Evolutionary conservation across 1,140 invertebrate genomes (phyloP), one percentile per base, ranked within the genome.

Genomic region (Ectropis grisescens): DNA sequence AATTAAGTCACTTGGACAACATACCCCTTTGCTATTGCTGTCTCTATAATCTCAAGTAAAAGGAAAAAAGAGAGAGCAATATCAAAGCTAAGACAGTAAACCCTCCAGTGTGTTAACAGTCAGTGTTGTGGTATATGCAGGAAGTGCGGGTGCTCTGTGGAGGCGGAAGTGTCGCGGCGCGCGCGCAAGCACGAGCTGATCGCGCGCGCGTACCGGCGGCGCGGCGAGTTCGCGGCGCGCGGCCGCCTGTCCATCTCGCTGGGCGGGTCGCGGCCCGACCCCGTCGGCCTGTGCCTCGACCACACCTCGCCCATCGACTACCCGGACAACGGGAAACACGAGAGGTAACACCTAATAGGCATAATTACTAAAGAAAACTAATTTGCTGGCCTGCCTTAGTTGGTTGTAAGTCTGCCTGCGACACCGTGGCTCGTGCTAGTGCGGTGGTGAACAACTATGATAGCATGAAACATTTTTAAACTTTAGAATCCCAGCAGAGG

Each of bases 151-250:
- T 87, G 87, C 37, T 89, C 91, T 46, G 79, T 87, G 2, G 87
- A 91, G 44, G 88, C 91, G 41, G 89, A 89, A 19, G 44, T 53
- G 41, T 50, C 58, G 6, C 61, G 75, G 0, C 72, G 75, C 33
- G 75, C 75, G 12, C 91, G 92, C 56, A 95, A 96, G 58, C 93
- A 97, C 68, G 93, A 94, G 75, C 88, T 97, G 12, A 96, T 98
- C 32, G 92, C 94, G 6, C 89, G 94, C 64, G 93, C 93, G 1
- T 97, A 93, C 85, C 90, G 91, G 1, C 93, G 94, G 42, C 85
- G 93, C n/a, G 91, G 93, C 57, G 90, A 92, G 37, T 89, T 96
- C 36, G 91, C 93, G 37, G 89, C 90, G 57, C 88, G 88, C 33
- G 93, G 93, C 0, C 81, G 91, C n/a, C 81, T 96, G 11, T 96